Base-by-base conservation (phyloP, 2,797 vertebrate genomes). In the Helarctos malayanus region DNA sequence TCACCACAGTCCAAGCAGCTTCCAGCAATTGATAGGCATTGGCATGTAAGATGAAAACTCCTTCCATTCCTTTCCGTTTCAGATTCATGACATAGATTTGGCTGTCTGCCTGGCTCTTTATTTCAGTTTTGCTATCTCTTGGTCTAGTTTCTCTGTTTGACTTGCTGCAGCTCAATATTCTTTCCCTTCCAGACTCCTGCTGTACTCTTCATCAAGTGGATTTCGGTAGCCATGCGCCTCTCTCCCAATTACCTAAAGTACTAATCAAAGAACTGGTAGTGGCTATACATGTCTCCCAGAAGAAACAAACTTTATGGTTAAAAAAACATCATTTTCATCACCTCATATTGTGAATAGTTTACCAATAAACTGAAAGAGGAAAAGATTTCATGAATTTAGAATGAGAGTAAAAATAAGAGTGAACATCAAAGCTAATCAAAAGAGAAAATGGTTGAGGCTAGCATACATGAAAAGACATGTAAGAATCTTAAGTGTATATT, bases 281-380 rank as follows among this genome's bases (percentile, higher is more conserved):
- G 29, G 80, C n/a, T 29, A 41, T 3, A 71, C 7, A 35, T 49
- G 10, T 82, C 3, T 86, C 29, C 41, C 5, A 81, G n/a, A 93
- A 81, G 16, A 86, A 78, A 76, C 12, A 73, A 8, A 91, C 52
- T 69, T 89, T 83, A 86, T 19, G 49, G 27, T 92, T 56, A 41
- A 49, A 80, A 52, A 25, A 35, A 21, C 61, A 25, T 15, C 5
- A 45, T 54, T 59, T 61, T 23, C 1, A 92, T 90, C 4, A 73
- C 1, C 4, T 96, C 3, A 87, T n/a, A 19, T n/a, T 71, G 3
- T 90, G 27, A 89, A 47, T 81, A 78, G 92, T 78, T 21, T 47
- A 52, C 47, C 73, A n/a, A 85, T 68, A 81, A 81, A 94, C 69
- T 59, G 21, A 94, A 94, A 93, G 41, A 91, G 38, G 65, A 87